Conservation (phyloP, 2,888 invertebrate species). For the Dione juno region DNA sequence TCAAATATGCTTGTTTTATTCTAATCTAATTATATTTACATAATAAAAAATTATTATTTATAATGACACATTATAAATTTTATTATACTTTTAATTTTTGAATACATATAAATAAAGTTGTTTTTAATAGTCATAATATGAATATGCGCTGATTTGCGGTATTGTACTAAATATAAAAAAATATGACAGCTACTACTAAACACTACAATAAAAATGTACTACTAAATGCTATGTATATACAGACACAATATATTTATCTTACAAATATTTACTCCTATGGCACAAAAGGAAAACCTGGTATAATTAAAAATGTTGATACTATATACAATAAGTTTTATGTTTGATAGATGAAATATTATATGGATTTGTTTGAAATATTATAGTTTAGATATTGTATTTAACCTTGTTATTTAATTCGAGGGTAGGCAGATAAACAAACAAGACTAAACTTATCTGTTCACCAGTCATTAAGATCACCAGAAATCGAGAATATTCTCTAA, state of each 20-base stretch:
- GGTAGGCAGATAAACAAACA: neutral
- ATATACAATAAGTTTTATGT: neutral
- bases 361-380: neutral
- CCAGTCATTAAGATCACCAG: too few relatives aligned
- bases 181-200: constrained; percentile 9
- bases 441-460: too few relatives aligned
- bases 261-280: constrained; percentile 37
- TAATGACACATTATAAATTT: too few relatives aligned
- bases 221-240: constrained; percentile 32
- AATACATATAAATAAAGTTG: neutral
- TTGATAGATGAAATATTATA: neutral
- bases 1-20: constrained; percentile 36
- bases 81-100: constrained; percentile 29
- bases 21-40: constrained; percentile 29
- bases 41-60: constrained; percentile 24
- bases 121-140: neutral
- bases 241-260: constrained; percentile 21
- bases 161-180: neutral
- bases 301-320: neutral
- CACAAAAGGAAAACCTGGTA: constrained; percentile 29
- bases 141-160: neutral
- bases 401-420: neutral
- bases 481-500: too few relatives aligned
- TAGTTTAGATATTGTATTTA: neutral
- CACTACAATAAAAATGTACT: constrained; percentile 13